Evolutionary conservation across 2,888 invertebrate species (phyloP).

Genomic region (Aphodius sticticus): DNA sequence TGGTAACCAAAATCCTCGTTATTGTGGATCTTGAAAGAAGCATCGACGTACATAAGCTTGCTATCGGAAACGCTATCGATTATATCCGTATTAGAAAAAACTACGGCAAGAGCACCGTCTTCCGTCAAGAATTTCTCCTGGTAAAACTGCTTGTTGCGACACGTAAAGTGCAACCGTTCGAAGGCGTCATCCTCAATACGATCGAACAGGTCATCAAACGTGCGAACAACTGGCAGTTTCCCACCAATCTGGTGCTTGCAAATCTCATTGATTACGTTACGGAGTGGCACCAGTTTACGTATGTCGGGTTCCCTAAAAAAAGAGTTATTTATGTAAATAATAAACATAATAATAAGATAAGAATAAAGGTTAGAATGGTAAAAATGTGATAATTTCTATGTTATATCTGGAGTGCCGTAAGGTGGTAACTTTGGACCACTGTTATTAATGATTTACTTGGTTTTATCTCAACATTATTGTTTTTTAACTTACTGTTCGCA

Average conservation of each 20-base stretch:
- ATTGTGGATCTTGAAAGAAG: slow-evolving; percentile 54
- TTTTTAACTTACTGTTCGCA: slow-evolving; percentile 50
- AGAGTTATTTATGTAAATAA: slow-evolving; percentile 18
- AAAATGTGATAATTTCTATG: slow-evolving; percentile 20
- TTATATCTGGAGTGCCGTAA: not conserved
- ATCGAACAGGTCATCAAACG: slow-evolving; percentile 54
- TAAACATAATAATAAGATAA: too few relatives aligned
- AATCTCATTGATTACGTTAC: slow-evolving; percentile 54
- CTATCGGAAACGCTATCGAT: slow-evolving; percentile 49
- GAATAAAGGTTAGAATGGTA: slow-evolving; percentile 23
- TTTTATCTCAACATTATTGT: too few relatives aligned
- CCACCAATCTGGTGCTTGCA: slow-evolving; percentile 50
- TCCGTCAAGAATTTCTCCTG: slow-evolving; percentile 70
- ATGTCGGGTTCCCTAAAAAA: slow-evolving; percentile 52
- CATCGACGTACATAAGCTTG: slow-evolving; percentile 56
- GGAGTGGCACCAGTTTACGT: slow-evolving; percentile 49
- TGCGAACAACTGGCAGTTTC: slow-evolving; percentile 45
- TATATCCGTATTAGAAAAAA: slow-evolving; percentile 53
- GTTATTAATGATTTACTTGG: too few relatives aligned
- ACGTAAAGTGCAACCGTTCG: slow-evolving; percentile 54
- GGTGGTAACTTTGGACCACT: not conserved
- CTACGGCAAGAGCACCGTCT: slow-evolving; percentile 55
- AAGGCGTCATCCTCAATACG: slow-evolving; percentile 51
- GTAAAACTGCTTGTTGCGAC: slow-evolving; percentile 56
- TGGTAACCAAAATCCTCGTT: slow-evolving; percentile 53